A percentile compares a stretch with the other conserved stretches of the same genome.
phyloP scores from a whole-genome alignment of 2,113 vertebrate species.

The Nansenia antarctica region DNA sequence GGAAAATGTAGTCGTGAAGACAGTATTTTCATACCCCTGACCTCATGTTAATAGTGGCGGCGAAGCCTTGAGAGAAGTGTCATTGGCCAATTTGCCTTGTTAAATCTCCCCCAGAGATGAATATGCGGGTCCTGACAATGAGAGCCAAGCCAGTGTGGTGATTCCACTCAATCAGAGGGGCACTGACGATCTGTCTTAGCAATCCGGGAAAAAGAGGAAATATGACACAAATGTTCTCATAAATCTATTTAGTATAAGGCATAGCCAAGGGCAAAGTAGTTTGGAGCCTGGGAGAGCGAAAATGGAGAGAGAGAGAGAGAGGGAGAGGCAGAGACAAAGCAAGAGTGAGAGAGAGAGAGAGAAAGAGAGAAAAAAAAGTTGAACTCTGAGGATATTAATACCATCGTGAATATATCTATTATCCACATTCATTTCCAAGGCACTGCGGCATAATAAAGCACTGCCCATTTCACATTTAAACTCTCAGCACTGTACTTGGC shows the following conservation, averaged over 20 bases:
- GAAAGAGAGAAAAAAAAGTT: conserved; percentile 49
- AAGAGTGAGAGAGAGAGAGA: conserved; percentile 69
- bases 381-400: conserved; percentile 78
- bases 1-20: conserved; percentile 48
- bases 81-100: conserved; percentile 70
- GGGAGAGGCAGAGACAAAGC: too few species aligned
- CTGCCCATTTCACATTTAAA: conserved; percentile 68
- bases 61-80: conserved; percentile 59
- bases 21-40: conserved; percentile 65
- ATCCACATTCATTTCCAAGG: conserved; percentile 73
- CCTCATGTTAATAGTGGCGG: conserved; percentile 51
- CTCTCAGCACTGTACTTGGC: conserved; percentile 56
- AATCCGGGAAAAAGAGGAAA: conserved; percentile 74
- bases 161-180: conserved; percentile 71
- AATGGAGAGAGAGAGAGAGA: conserved; percentile 59
- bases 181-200: conserved; percentile 75
- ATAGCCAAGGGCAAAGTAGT: conserved; percentile 78
- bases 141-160: conserved; percentile 62
- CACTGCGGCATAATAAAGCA: conserved; percentile 70
- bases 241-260: conserved; percentile 79
- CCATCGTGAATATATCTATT: conserved; percentile 76
- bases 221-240: conserved; percentile 80
- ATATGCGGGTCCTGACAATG: conserved; percentile 64
- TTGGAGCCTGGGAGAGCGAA: conserved; percentile 70
- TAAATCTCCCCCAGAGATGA: conserved; percentile 68